Evolutionary conservation across 2,797 vertebrate species (phyloP), one percentile per base, ranked within the genome.

Genomic region (Gila robusta): DNA sequence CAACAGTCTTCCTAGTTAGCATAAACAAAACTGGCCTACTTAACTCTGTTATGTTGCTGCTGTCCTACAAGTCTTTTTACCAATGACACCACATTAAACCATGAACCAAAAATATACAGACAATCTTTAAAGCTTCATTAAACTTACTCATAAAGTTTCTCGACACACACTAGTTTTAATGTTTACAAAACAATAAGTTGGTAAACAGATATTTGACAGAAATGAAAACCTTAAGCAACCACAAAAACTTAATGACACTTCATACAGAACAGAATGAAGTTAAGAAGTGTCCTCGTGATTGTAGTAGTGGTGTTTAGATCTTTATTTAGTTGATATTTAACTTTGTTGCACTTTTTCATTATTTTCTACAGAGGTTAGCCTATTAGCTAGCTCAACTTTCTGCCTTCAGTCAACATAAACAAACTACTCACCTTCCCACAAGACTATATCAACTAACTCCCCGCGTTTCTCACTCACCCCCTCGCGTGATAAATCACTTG

Each of bases 321-420:
- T 35, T 41, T 83, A 83, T 47, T 64, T 44, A 10, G 52, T 59
- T 10, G 17, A 83, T 14, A 54, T 73, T 72, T 37, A 66, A 86
- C 84, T 86, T 86, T 74, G 32, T 49, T 49, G 23, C 52, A 77
- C 76, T 77, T 84, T 67, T 49, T 17, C 47, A 71, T 39, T 52
- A 9, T 79, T 26, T 6, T 66, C 28, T 74, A 0, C 2, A 62
- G 17, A 28, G 37, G 64, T 79, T 79, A 80, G 84, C 77, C 69
- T 79, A 72, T 28, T 84, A 86, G 87, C 82, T 56, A 79, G 87
- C 83, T 85, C 28, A 89, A 89, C 89, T 91, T 91, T 89, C 79
- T 89, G 26, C 54, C 49, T 64, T 47, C 56, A 84, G 56, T 89
- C 76, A 66, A 56, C 23, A 54, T 49, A 69, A 85, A 71, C 52